Base-by-base conservation (phyloP, 2,888 invertebrate genomes). In the Caenorhabditis japonica region DNA sequence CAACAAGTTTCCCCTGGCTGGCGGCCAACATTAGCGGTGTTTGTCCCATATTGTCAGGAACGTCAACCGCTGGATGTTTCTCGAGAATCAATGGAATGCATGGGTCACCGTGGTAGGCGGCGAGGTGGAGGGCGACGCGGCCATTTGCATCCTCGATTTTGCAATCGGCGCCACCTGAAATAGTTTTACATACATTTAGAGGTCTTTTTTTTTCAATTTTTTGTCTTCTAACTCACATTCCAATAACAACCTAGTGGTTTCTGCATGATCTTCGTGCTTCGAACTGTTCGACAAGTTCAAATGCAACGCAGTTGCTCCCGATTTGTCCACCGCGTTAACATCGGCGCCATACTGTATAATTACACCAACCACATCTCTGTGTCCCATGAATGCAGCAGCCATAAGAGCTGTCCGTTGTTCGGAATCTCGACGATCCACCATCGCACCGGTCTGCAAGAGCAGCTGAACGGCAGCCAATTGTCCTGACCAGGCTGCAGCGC, bases 91-190 rank as follows among this genome's bases (percentile, higher is more conserved):
- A 30, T 12, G 59, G 43, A 25, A 82, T 59, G 30, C 59, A 71
- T 0, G 92, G 91, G 87, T 97, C 95, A 30, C 89, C 89, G 71
- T 89, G 89, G 78, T 75, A 81, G 1, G 77, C 77, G 30, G 83
- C 82, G 27, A 81, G 53, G 30, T 80, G 79, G 15, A 83, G 51
- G n/a, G 77, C 76, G 21, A 73, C 46, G 21, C 89, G 79, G n/a
- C 77, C 80, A 17, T 76, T 68, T 2, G 64, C 68, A 46, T 82
- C 82, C 10, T 66, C 47, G 5, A 72, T 66, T 41, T 43, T 68
- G 51, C 70, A 77, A 27, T 46, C 36, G 1, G 72, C 64, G 3
- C 53, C 41, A 38, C 51, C 66, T 66, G 49, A 21, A 64, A 55
- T n/a, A n/a, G n/a, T n/a, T n/a, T n/a, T n/a, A 30, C 30, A 5